Percentiles rank a stretch among this genome's conserved stretches.
Evolutionary conservation across 2,888 invertebrate genomes (phyloP).

Genomic region (Tiphia femorata): DNA sequence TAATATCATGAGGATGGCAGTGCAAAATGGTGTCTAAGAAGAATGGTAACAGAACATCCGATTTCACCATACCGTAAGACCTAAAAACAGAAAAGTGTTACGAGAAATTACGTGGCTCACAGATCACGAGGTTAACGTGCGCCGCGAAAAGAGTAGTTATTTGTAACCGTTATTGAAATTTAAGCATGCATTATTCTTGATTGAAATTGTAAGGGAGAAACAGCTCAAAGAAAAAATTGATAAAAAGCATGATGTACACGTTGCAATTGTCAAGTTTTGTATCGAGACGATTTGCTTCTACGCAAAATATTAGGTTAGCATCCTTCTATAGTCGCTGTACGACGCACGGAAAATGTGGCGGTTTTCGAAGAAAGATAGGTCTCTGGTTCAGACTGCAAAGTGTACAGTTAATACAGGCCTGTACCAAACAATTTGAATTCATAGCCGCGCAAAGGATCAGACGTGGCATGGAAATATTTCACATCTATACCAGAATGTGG

Average conservation of each 20-base stretch:
- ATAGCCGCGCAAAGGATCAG: constrained; percentile 73
- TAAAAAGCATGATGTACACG: constrained; percentile 38
- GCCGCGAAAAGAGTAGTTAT: too few species aligned
- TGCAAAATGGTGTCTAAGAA: background rate
- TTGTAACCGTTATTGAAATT: background rate
- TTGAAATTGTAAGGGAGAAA: background rate
- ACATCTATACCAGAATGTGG: constrained; percentile 75
- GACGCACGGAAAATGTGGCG: constrained; percentile 43
- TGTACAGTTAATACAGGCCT: constrained; percentile 49
- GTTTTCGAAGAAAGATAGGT: constrained; percentile 45
- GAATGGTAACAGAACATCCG: background rate
- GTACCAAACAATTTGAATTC: constrained; percentile 60
- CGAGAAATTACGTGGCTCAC: background rate
- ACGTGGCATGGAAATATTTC: constrained; percentile 76
- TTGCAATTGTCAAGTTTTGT: constrained; percentile 28
- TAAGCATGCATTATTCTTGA: background rate
- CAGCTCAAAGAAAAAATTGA: background rate
- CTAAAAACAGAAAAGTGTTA: background rate
- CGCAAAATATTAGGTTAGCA: constrained; percentile 25
- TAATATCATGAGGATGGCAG: background rate
- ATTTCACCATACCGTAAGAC: background rate
- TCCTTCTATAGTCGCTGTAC: constrained; percentile 25
- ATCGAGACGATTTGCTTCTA: constrained; percentile 22
- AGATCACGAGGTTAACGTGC: background rate
- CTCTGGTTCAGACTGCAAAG: constrained; percentile 57